Conservation (phyloP, 2,113 vertebrate genomes). For the Forbesichthys agassizii region DNA sequence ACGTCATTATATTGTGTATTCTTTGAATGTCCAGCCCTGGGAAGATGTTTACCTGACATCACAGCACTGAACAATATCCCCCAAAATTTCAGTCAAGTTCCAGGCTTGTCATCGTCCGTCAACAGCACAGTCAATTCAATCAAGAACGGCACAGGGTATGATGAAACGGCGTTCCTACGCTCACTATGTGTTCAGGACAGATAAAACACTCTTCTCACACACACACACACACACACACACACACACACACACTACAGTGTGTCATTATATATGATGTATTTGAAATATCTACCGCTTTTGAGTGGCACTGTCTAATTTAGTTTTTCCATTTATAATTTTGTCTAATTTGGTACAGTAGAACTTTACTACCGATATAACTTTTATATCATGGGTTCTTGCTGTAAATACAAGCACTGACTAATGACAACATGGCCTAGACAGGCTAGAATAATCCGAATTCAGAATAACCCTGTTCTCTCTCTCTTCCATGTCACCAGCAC, state of each 20-base stretch:
- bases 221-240: neutral
- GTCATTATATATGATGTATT: neutral
- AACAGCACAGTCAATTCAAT: conserved; percentile 61
- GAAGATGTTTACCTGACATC: conserved; percentile 81
- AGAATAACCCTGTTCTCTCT: conserved; percentile 40
- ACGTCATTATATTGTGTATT: conserved; percentile 1
- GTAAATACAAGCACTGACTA: neutral
- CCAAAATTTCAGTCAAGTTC: conserved; percentile 19
- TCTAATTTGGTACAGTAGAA: no score
- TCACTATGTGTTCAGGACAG: neutral
- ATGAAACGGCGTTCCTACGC: no score
- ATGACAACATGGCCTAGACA: neutral
- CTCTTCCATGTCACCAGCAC: conserved; percentile 46
- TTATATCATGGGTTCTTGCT: neutral
- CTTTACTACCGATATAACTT: no score
- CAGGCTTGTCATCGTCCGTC: conserved; percentile 5
- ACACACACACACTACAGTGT: no score
- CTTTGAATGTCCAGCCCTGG: conserved; percentile 70
- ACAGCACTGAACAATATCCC: conserved; percentile 26
- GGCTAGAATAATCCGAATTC: conserved; percentile 12
- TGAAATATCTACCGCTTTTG: neutral
- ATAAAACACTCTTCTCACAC: neutral
- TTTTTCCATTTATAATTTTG: neutral
- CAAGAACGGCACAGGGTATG: conserved; percentile 72
- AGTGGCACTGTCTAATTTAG: neutral